Base-by-base conservation (phyloP, 1,140 invertebrate species). In the Drosophila athabasca region DNA sequence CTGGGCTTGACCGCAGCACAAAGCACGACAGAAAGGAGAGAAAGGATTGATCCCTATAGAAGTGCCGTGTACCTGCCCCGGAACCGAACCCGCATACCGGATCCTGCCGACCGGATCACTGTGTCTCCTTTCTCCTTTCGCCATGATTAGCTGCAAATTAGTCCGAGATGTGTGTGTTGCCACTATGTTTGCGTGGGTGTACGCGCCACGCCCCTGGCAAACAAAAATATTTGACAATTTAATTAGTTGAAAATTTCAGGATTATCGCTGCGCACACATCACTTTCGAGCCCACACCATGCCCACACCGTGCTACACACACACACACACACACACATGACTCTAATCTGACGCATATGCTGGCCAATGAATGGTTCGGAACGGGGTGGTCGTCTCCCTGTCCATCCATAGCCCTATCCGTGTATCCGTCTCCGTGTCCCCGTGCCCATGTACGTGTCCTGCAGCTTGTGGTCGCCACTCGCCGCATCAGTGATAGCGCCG, bases 141-240 rank as follows among this genome's bases (percentile, higher is more conserved):
- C n/a, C 15, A 55, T 31, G 62, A 76, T 73, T 73, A 68, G 69
- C 68, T 73, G 62, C 51, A 67, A 76, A 73, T 76, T 73, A 55
- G 52, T 55, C 39, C 46, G 3, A 3, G 31, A 9, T 35, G 31
- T 31, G 31, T 9, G 8, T 2, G 8, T 35, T 5, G 24, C 17
- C 17, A 19, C 17, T 19, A 5, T 24, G 24, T 24, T 24, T 24
- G 24, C 24, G 31, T 35, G 31, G 2, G 8, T 11, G 8, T 8
- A 22, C 44, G 35, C 44, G 51, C 66, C 62, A 50, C 52, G 39
- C 13, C 11, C 7, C 24, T 9, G 17, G 15, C 60, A 62, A 49
- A 67, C 43, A 39, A 74, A 90, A 90, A 87, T 90, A 90, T 90
- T 90, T 90, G 82, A 76, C 82, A 90, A 90, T 90, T 90, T 90